Conservation (phyloP, 2,888 invertebrate genomes). For the Lithophane leautieri region DNA sequence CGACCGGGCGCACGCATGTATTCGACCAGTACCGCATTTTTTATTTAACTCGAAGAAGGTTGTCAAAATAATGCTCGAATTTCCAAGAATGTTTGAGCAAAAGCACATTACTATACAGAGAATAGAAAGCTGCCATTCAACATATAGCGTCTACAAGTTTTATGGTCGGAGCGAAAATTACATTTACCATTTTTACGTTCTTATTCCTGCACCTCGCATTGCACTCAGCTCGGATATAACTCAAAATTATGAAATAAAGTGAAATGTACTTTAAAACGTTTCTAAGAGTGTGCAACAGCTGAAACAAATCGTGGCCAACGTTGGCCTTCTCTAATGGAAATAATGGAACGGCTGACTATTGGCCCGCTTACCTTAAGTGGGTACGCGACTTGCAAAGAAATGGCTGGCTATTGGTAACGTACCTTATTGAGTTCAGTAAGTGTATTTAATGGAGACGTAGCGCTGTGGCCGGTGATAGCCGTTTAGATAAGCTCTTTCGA, state of each 20-base stretch:
- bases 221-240: slow-evolving; percentile 71
- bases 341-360: slow-evolving; percentile 77
- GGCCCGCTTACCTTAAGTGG: slow-evolving; percentile 77
- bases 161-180: slow-evolving; percentile 49
- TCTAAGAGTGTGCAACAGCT: slow-evolving; percentile 77
- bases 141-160: slow-evolving; percentile 42
- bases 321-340: slow-evolving; percentile 76
- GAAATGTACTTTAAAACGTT: slow-evolving; percentile 80
- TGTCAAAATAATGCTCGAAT: too few relatives aligned
- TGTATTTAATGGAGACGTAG: slow-evolving; percentile 62
- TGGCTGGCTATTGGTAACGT: slow-evolving; percentile 59
- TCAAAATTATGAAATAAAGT: slow-evolving; percentile 82
- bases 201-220: slow-evolving; percentile 58
- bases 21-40: too few relatives aligned
- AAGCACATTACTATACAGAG: slow-evolving; percentile 30
- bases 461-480: slow-evolving; percentile 38
- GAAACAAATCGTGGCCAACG: slow-evolving; percentile 81
- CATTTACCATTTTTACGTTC: slow-evolving; percentile 58
- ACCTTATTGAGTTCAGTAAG: slow-evolving; percentile 58
- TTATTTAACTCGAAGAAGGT: too few relatives aligned
- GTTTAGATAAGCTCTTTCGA: slow-evolving; percentile 32
- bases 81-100: too few relatives aligned
- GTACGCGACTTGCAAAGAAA: slow-evolving; percentile 76
- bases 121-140: slow-evolving; percentile 49
- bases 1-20: too few relatives aligned